phyloP scores from a whole-genome alignment of 2,888 invertebrate species.

The Cephus runcator region DNA sequence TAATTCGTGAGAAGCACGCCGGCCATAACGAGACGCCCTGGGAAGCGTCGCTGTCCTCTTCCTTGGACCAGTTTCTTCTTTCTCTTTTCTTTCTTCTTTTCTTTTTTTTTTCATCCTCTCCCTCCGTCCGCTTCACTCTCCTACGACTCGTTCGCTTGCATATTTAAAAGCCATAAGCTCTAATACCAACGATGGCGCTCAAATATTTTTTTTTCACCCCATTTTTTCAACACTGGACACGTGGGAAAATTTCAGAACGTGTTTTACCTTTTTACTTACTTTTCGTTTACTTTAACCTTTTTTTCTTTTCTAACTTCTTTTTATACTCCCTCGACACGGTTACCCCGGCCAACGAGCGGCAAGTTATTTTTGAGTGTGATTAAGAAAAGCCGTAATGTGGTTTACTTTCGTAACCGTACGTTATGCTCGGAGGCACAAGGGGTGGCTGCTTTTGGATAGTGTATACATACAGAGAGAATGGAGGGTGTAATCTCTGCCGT shows the following conservation, averaged over 20 bases:
- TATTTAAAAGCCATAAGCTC: background rate
- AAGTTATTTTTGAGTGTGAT: background rate
- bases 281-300: background rate
- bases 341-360: background rate
- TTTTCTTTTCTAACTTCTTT: background rate
- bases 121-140: background rate
- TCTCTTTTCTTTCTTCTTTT: background rate
- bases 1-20: background rate
- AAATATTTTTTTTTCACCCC: background rate
- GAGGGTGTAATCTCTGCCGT: background rate
- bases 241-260: background rate
- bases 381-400: background rate
- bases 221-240: background rate
- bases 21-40: background rate
- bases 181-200: background rate
- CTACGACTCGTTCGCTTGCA: background rate
- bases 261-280: background rate
- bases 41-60: background rate
- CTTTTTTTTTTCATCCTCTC: no score
- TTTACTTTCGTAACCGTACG: background rate
- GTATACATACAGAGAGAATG: background rate
- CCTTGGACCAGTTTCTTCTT: background rate
- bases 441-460: background rate
- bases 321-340: background rate
- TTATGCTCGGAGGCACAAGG: background rate